Conservation (phyloP, 2,888 invertebrate genomes). For the Scaeva pyrastri region DNA sequence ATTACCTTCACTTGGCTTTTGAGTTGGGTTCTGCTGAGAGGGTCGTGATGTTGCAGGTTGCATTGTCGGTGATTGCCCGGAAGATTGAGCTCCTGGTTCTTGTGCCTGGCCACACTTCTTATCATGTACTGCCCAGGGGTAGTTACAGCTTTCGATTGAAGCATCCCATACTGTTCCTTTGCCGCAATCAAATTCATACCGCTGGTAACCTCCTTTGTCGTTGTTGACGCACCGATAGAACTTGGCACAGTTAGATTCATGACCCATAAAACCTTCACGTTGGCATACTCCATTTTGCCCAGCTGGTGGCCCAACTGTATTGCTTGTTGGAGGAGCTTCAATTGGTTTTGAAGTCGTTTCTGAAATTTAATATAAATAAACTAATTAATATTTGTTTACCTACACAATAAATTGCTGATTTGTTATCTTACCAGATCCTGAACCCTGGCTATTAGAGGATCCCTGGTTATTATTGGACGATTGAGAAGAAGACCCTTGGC, state of each 20-base stretch:
- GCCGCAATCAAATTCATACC: conserved; percentile 87
- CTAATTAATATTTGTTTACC: not conserved
- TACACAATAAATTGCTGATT: not conserved
- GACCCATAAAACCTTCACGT: conserved; percentile 81
- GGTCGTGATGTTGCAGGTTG: conserved; percentile 65
- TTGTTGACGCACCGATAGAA: conserved; percentile 87
- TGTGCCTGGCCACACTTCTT: conserved; percentile 78
- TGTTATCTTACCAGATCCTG: conserved; percentile 22
- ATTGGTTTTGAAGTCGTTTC: conserved; percentile 53
- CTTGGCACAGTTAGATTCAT: conserved; percentile 85
- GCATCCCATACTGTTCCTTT: conserved; percentile 86
- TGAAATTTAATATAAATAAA: conserved; percentile 13
- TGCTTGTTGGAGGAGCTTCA: conserved; percentile 70
- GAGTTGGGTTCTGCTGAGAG: conserved; percentile 53
- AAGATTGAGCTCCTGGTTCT: conserved; percentile 56
- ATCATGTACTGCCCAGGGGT: conserved; percentile 76
- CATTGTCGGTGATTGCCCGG: conserved; percentile 64
- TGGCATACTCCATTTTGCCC: conserved; percentile 77
- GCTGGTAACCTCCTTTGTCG: conserved; percentile 85
- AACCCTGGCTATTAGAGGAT: conserved; percentile 48
- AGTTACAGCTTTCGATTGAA: conserved; percentile 76
- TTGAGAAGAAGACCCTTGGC: conserved; percentile 61
- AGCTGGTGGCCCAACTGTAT: conserved; percentile 55
- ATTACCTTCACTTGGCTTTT: conserved; percentile 13
- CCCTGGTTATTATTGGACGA: conserved; percentile 42